Conservation (phyloP, 2,113 vertebrate species). For the Anseranas semipalmata region DNA sequence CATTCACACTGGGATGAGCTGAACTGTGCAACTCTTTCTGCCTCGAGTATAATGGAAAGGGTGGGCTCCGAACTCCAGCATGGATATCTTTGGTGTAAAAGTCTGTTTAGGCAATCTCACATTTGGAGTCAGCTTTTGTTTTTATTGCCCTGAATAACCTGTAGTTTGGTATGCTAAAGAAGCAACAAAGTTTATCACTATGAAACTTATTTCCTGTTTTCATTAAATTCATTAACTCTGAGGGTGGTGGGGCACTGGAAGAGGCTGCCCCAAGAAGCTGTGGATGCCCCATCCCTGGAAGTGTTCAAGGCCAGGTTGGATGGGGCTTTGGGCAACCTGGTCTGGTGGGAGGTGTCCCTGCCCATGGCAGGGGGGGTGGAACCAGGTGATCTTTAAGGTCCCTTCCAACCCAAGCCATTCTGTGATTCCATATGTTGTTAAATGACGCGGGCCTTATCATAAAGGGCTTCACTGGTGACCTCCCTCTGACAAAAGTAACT, state of each 20-base stretch:
- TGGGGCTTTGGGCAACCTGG: too few relatives aligned
- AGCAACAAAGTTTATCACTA: neutral
- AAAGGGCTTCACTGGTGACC: neutral
- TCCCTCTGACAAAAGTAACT: neutral
- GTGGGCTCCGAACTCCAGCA: neutral
- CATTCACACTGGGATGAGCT: neutral
- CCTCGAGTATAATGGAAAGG: neutral
- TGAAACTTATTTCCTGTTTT: neutral
- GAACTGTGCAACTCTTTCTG: neutral
- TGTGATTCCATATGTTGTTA: neutral
- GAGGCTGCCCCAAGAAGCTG: too few relatives aligned
- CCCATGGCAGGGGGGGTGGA: too few relatives aligned
- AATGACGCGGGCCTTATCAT: too few relatives aligned
- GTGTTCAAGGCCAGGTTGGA: too few relatives aligned
- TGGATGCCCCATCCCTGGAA: too few relatives aligned
- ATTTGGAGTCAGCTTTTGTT: neutral
- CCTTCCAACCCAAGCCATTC: too few relatives aligned
- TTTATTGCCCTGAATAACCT: neutral
- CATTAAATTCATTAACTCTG: too few relatives aligned
- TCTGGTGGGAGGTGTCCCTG: too few relatives aligned
- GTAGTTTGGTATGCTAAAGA: neutral
- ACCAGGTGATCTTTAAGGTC: too few relatives aligned
- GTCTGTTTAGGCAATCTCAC: neutral
- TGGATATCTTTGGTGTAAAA: neutral
- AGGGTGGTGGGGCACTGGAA: too few relatives aligned